These are phyloP conservation scores for Hydra vulgaris DNA, from an alignment of 30 jellyfish, hydroid and myxozoan genomes.

Conservation along the genomic window DNA sequence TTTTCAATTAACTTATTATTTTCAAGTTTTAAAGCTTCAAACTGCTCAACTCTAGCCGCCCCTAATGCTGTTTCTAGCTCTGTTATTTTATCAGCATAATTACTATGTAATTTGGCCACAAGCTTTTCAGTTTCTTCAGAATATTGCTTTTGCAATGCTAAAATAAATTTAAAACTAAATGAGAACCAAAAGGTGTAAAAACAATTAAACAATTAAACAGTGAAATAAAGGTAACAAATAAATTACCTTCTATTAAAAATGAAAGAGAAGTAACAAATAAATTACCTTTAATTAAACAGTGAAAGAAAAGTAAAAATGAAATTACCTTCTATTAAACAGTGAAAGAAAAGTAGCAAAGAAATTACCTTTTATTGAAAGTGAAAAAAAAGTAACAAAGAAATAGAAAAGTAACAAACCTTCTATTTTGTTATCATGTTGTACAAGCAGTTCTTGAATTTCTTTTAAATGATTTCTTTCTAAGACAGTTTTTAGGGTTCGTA, in stretches of 20 bases:
- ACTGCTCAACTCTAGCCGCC: background rate
- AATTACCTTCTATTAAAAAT: too few species aligned
- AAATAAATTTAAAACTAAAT: too few species aligned
- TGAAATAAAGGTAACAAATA: too few species aligned
- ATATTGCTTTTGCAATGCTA: slow-evolving; percentile 4
- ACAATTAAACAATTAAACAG: too few species aligned
- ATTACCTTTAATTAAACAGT: too few species aligned
- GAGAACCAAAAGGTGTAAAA: too few species aligned
- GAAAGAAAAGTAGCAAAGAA: too few species aligned
- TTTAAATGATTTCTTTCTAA: slow-evolving; percentile 41
- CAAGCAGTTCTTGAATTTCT: slow-evolving; percentile 44
- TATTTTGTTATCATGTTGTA: slow-evolving; percentile 34
- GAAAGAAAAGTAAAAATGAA: too few species aligned
- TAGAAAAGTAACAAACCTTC: background rate
- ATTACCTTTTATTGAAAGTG: background rate
- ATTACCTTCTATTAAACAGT: too few species aligned
- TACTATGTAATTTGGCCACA: background rate
- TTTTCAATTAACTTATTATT: slow-evolving; percentile 37
- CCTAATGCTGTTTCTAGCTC: background rate
- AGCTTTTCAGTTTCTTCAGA: background rate
- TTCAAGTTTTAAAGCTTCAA: slow-evolving; percentile 11
- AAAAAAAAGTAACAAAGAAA: too few species aligned
- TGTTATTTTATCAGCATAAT: background rate
- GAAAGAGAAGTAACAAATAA: too few species aligned
- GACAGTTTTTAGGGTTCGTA: slow-evolving; percentile 39